Evolutionary conservation across 2,888 invertebrate genomes (phyloP).

Genomic region (Diaphora mendica): DNA sequence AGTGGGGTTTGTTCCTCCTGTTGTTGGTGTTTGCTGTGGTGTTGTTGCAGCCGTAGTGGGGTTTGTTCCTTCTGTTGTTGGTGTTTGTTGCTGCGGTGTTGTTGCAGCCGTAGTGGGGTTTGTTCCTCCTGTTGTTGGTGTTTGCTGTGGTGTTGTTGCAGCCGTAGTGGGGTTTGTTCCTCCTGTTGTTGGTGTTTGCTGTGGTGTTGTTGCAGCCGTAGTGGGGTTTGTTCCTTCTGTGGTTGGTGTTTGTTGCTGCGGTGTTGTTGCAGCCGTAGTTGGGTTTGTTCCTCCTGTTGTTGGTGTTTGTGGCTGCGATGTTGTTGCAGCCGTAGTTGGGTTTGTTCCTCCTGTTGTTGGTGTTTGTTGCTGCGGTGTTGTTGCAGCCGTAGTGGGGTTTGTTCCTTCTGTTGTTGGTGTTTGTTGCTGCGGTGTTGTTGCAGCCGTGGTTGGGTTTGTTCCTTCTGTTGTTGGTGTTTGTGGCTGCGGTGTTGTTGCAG

Average conservation of each 20-base stretch:
- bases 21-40: neutral
- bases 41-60: slow-evolving; percentile 1
- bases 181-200: neutral
- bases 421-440: neutral
- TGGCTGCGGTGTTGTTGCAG: neutral
- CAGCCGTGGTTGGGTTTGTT: neutral
- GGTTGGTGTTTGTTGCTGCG: neutral
- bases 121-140: neutral
- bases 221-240: neutral
- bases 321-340: neutral
- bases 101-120: neutral
- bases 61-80: neutral
- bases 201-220: neutral
- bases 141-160: neutral
- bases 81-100: neutral
- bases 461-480: neutral
- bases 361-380: neutral
- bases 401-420: neutral
- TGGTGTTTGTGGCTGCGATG: neutral
- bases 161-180: neutral
- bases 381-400: neutral
- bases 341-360: neutral
- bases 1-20: neutral
- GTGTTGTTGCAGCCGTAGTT: neutral
- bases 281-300: neutral